Evolutionary conservation across 2,888 invertebrate species (phyloP), one percentile per base, ranked within the genome.

Genomic region (Thymelicus acteon): DNA sequence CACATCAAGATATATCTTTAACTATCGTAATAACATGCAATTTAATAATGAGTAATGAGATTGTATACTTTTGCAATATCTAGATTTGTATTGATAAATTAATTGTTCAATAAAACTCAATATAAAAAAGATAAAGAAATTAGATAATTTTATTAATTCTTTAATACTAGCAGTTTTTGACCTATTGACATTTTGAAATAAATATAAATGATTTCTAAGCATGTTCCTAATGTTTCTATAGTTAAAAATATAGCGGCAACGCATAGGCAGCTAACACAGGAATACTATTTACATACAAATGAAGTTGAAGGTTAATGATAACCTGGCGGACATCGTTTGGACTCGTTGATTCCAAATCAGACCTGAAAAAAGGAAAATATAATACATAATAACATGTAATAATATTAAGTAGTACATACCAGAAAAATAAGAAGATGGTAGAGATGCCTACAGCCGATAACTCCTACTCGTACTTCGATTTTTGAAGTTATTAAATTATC

Each of bases 11-110:
- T 52, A 47, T n/a, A 52, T 67, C 39, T 37, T 60, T 61, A 52
- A 40, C 52, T 31, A 57, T 61, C 24, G 40, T 62, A 68, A 68
- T 68, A 47, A 62, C 54, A 62, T 68, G 37, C 62, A 68, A 68
- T 68, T 62, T 47, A 10, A 47, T 47, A 15, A 60, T 66, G 15
- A 15, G n/a, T n/a, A 12, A 24, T 49, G 49, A 48, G 49, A 48
- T 8, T 44, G 39, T 24, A 52, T 52, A 12, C 7, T 7, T 52
- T 19, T 52, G 31, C 7, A 57, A 24, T 57, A 3, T 31, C 31
- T 57, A 31, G 3, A 31, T 12, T 12, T 5, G 44, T 44, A 4
- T 1, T 44, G 44, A 12, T 44, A 8, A 57, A 6, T 31, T 24
- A 12, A 6, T 57, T 57, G 6, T 31, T n/a, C 5, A 24, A 31